Conservation (phyloP, 2,888 invertebrate species). For the Mythimna lalbum region DNA sequence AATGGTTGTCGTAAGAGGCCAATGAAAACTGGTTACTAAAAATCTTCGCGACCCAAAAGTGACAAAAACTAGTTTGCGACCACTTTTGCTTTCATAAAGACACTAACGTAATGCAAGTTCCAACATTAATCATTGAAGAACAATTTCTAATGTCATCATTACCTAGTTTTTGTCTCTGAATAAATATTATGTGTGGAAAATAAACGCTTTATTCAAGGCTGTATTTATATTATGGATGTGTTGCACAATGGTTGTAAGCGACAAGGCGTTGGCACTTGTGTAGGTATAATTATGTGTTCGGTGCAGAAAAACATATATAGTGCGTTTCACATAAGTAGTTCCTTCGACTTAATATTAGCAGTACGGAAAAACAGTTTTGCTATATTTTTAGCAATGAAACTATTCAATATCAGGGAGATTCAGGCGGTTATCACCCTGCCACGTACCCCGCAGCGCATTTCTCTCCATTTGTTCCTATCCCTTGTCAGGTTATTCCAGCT, state of each 20-base stretch:
- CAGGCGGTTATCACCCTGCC: no score
- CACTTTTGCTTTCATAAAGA: conserved; percentile 37
- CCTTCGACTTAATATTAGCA: no score
- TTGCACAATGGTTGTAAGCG: neutral
- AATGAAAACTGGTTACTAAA: neutral
- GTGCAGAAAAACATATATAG: no score
- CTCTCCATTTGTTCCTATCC: no score
- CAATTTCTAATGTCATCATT: conserved; percentile 45
- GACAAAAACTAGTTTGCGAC: conserved; percentile 19
- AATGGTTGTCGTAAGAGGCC: neutral
- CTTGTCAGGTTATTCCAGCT: no score
- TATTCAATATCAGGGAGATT: no score
- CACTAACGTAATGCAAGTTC: conserved; percentile 13
- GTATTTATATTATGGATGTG: neutral
- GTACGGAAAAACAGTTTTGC: no score
- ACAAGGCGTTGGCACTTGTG: neutral
- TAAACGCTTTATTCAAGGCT: conserved; percentile 22
- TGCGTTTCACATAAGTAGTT: no score
- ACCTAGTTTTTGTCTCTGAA: conserved; percentile 26
- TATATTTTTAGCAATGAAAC: no score
- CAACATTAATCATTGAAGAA: conserved; percentile 28
- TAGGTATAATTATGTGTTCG: neutral
- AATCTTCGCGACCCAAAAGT: conserved; percentile 19
- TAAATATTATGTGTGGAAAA: conserved; percentile 36
- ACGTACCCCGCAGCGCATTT: no score